phyloP scores from a whole-genome alignment of 2,797 vertebrate species.

The Agapornis canus region DNA sequence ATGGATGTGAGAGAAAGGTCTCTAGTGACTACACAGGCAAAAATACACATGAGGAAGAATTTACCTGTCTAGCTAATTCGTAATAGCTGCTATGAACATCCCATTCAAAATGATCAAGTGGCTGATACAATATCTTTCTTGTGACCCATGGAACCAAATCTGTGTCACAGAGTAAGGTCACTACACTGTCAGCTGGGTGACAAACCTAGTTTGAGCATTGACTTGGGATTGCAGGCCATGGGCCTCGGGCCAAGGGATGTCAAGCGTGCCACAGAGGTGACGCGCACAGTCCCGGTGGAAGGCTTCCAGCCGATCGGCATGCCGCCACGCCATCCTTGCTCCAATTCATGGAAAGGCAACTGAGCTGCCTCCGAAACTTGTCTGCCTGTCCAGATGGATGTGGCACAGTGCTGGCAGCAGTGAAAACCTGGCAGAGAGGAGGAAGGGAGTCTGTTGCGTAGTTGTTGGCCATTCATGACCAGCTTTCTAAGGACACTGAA shows the following conservation, averaged over 20 bases:
- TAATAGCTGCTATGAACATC: not conserved
- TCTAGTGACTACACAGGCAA: not conserved
- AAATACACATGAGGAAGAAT: not conserved
- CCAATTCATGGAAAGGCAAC: not conserved
- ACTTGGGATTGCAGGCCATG: conserved; percentile 41
- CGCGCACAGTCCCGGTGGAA: not conserved
- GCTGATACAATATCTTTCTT: not conserved
- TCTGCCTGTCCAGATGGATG: conserved; percentile 19
- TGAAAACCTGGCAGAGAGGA: not conserved
- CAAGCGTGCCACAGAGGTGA: conserved; percentile 51
- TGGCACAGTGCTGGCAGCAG: not conserved
- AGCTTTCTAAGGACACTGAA: not conserved
- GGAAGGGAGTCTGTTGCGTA: not conserved
- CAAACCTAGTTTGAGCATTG: conserved; percentile 39
- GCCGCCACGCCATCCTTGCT: not conserved
- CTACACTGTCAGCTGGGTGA: conserved; percentile 55
- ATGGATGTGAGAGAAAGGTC: not conserved
- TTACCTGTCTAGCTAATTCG: not conserved
- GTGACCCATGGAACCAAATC: not conserved
- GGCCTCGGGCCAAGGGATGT: conserved; percentile 46
- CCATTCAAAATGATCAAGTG: not conserved
- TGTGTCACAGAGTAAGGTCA: conserved; percentile 57
- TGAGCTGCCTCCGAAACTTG: not conserved
- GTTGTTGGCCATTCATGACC: not conserved
- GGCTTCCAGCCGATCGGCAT: conserved; percentile 29